Conservation (phyloP, 2,797 vertebrate genomes). For the Lycodopsis pacificus region DNA sequence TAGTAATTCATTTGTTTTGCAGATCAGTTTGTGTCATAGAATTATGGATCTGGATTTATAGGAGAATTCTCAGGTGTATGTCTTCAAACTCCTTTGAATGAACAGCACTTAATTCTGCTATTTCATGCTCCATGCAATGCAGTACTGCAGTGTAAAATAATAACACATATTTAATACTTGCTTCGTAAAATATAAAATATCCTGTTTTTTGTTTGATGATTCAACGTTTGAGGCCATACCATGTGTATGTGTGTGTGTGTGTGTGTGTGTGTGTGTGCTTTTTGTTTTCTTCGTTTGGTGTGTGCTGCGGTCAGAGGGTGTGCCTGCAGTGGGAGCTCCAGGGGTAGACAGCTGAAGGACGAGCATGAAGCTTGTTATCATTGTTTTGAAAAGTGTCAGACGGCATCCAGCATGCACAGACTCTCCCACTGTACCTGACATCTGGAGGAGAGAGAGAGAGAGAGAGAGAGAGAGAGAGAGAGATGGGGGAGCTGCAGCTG, state of each 20-base stretch:
- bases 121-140: not conserved
- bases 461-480: conserved; percentile 10
- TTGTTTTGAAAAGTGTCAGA: conserved; percentile 87
- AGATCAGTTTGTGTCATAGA: not conserved
- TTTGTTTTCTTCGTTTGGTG: conserved; percentile 23
- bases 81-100: conserved; percentile 3
- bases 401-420: conserved; percentile 75
- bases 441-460: conserved; percentile 75
- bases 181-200: not conserved
- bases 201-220: conserved; percentile 11
- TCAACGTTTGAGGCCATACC: conserved; percentile 1
- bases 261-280: not conserved
- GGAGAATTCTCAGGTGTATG: not conserved
- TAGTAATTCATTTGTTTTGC: not conserved
- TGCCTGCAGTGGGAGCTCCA: conserved; percentile 62
- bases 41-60: not conserved
- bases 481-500: conserved; percentile 21
- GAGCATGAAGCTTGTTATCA: conserved; percentile 79
- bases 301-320: conserved; percentile 41
- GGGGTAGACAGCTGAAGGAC: conserved; percentile 76
- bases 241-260: conserved; percentile 14
- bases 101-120: not conserved
- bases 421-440: conserved; percentile 83
- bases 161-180: not conserved
- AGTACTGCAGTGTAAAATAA: not conserved